Conservation (phyloP, 2,797 vertebrate species). For the Cheirogaleus major region DNA sequence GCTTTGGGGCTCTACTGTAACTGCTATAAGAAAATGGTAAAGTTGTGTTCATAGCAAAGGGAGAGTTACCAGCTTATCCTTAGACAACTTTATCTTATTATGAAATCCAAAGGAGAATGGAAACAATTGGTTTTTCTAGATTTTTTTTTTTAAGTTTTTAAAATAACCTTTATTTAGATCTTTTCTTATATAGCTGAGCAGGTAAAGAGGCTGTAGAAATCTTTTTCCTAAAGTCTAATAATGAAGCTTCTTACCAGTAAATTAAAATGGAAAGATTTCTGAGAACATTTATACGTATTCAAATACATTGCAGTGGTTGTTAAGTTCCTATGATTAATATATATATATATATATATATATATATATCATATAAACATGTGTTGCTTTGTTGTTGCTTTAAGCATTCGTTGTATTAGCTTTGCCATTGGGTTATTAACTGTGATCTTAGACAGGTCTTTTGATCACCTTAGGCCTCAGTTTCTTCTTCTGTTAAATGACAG, state of each 20-base stretch:
- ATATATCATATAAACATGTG: neutral
- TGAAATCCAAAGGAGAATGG: neutral
- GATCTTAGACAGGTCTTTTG: neutral
- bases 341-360: neutral
- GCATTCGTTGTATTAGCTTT: neutral
- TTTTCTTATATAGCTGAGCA: constrained; percentile 9
- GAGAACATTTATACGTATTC: constrained; percentile 23
- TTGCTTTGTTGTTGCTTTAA: neutral
- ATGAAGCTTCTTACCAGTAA: constrained; percentile 41
- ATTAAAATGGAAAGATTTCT: constrained; percentile 31
- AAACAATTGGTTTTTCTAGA: constrained; percentile 4
- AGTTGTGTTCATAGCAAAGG: neutral
- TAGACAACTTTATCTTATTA: neutral
- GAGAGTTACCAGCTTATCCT: neutral
- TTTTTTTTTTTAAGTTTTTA: neutral
- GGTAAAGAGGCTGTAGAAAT: constrained; percentile 17
- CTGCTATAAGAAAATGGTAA: neutral
- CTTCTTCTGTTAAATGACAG: constrained; percentile 2
- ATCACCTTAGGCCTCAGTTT: neutral
- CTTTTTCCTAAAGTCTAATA: constrained; percentile 41
- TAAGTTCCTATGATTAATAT: neutral
- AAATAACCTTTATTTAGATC: no score
- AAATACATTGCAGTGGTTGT: neutral
- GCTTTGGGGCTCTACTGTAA: neutral
- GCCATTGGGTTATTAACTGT: neutral